Evolutionary conservation across 2,797 vertebrate genomes (phyloP).

Genomic region (Pristis pectinata): DNA sequence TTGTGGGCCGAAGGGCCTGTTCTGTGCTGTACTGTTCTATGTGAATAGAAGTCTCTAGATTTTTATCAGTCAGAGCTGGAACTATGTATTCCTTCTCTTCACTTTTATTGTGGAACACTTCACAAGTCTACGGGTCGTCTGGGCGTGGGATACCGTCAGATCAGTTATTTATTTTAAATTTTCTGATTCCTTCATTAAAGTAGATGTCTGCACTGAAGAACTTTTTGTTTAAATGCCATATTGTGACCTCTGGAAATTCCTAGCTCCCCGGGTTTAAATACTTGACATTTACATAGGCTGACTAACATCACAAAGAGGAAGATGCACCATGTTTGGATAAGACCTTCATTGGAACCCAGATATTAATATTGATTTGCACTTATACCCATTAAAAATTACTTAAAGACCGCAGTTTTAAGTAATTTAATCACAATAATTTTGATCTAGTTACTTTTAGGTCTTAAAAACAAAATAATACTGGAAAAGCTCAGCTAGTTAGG

Average conservation of each 20-base stretch:
- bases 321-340: background rate
- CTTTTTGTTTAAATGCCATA: too few species aligned
- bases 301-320: background rate
- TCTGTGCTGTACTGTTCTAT: too few species aligned
- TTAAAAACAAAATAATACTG: too few species aligned
- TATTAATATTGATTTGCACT: background rate
- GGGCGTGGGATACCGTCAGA: background rate
- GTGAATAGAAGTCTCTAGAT: too few species aligned
- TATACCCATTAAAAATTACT: background rate
- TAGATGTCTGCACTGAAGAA: too few species aligned
- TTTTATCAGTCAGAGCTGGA: background rate
- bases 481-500: too few species aligned
- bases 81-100: background rate
- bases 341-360: background rate
- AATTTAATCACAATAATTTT: background rate
- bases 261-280: background rate
- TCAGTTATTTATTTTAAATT: too few species aligned
- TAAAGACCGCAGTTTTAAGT: background rate
- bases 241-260: background rate
- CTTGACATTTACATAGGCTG: background rate
- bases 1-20: too few species aligned
- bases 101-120: background rate
- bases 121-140: background rate
- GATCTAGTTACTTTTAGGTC: background rate
- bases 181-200: too few species aligned